Conservation (phyloP, 2,113 vertebrate genomes). For the Elgaria multicarinata region DNA sequence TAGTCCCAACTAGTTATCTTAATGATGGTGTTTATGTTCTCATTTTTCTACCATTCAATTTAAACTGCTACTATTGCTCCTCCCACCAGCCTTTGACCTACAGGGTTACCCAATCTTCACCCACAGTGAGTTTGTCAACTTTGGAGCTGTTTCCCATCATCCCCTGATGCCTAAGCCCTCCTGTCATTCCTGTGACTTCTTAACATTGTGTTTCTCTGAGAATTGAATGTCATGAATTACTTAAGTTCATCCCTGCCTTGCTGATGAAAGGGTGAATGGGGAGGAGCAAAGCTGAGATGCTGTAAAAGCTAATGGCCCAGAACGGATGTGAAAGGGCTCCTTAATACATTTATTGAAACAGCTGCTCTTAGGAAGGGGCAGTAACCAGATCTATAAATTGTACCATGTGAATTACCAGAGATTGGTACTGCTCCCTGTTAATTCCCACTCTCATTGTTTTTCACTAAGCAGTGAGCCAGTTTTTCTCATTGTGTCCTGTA, state of each 20-base stretch:
- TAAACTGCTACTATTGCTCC: background rate
- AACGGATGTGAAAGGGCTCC: conserved; percentile 16
- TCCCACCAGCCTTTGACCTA: background rate
- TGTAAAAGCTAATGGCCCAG: conserved; percentile 17
- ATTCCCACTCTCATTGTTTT: background rate
- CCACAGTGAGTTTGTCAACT: background rate
- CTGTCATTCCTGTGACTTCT: background rate
- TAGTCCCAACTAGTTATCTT: background rate
- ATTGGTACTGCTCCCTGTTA: background rate
- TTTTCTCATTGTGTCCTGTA: background rate
- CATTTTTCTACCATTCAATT: background rate
- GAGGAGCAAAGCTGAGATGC: conserved; percentile 3
- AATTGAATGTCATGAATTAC: background rate
- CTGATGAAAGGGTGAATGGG: background rate
- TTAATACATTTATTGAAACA: conserved; percentile 20
- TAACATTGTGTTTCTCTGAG: background rate
- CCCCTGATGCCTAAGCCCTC: background rate
- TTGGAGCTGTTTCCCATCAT: background rate
- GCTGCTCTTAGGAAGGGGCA: conserved; percentile 8
- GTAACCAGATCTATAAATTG: conserved; percentile 19
- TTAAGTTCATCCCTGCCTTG: background rate
- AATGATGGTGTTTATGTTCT: background rate
- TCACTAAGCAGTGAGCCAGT: background rate
- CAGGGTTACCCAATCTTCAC: background rate
- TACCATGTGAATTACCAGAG: conserved; percentile 2